phyloP scores from a whole-genome alignment of 2,888 invertebrate genomes.

The Mycogona germanica region DNA sequence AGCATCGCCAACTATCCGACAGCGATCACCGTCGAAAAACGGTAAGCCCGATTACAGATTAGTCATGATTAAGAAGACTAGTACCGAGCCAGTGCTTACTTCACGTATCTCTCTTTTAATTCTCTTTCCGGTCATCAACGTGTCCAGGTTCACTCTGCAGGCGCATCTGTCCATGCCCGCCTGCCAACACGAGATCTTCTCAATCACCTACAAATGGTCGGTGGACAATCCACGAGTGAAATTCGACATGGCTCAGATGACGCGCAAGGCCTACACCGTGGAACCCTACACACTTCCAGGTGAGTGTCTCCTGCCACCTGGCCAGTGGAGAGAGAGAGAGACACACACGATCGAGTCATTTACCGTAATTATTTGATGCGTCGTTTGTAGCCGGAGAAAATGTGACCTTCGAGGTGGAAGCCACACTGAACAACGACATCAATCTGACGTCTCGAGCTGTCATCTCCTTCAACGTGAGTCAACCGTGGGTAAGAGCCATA shows the following conservation, averaged over 20 bases:
- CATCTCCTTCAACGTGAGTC: not conserved
- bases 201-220: slow-evolving; percentile 6
- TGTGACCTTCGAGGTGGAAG: slow-evolving; percentile 5
- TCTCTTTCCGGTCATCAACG: not conserved
- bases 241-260: not conserved
- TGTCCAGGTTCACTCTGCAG: slow-evolving; percentile 2
- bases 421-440: not conserved
- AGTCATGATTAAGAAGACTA: not conserved
- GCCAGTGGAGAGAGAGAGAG: not conserved
- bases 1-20: not conserved
- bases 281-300: slow-evolving; percentile 8
- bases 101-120: not conserved
- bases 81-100: not conserved
- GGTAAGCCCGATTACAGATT: not conserved
- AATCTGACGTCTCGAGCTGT: not conserved
- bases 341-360: not conserved
- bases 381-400: slow-evolving; percentile 5
- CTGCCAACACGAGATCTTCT: not conserved
- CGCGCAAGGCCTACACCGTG: not conserved
- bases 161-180: not conserved
- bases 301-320: not conserved
- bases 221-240: slow-evolving; percentile 8
- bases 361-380: not conserved
- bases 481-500: not conserved
- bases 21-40: not conserved